Percentiles rank a stretch among this genome's conserved stretches.
These are phyloP conservation scores for Leptinotarsa haldemani DNA, from an alignment of 2,888 invertebrate genomes.

Conservation along the genomic window DNA sequence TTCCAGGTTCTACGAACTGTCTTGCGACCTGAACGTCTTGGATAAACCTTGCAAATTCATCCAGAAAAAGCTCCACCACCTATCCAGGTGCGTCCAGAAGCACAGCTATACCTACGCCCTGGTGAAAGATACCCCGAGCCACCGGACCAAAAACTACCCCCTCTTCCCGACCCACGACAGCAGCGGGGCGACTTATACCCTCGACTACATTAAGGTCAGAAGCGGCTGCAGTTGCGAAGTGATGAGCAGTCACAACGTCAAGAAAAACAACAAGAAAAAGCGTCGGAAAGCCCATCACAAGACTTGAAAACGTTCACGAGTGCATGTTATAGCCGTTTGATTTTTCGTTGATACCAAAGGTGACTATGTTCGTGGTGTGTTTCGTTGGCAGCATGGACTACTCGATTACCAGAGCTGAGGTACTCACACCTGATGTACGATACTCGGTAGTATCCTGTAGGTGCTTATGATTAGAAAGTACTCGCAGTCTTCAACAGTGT, in stretches of 20 bases:
- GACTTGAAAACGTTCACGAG: conserved; percentile 13
- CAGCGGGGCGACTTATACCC: conserved; percentile 71
- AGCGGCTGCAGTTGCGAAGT: conserved; percentile 89
- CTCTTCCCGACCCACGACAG: conserved; percentile 68
- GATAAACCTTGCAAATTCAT: conserved; percentile 80
- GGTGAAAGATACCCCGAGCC: conserved; percentile 73
- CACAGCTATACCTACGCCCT: conserved; percentile 88
- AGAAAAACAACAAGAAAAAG: conserved; percentile 44
- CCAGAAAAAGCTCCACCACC: conserved; percentile 74
- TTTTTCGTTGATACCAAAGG: conserved; percentile 37
- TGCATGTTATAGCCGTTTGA: neutral
- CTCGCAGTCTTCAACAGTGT: too few species aligned
- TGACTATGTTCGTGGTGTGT: conserved; percentile 30
- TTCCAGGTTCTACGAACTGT: conserved; percentile 78
- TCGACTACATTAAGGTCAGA: conserved; percentile 85
- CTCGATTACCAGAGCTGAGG: conserved; percentile 6
- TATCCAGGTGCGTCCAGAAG: conserved; percentile 83
- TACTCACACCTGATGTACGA: neutral
- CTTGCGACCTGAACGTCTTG: conserved; percentile 78
- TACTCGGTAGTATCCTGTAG: neutral
- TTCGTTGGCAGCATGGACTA: conserved; percentile 18
- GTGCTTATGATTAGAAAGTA: too few species aligned
- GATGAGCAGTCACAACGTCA: conserved; percentile 57
- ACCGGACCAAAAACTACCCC: conserved; percentile 62
- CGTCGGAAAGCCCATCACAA: conserved; percentile 16